Conservation (phyloP, 2,797 vertebrate genomes). For the Scolopax bukidnonensis region DNA sequence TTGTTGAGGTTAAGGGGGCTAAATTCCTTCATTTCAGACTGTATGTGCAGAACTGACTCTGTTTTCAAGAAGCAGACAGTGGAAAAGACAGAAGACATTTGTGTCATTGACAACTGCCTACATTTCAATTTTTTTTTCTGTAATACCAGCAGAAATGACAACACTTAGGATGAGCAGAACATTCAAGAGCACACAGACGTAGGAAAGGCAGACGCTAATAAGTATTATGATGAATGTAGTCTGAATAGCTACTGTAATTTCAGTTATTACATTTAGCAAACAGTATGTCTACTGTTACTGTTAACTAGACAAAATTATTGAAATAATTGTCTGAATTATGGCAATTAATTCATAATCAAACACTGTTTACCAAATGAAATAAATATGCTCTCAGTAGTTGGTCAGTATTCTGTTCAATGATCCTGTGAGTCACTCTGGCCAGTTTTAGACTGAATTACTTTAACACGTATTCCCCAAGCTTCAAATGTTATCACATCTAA, state of each 20-base stretch:
- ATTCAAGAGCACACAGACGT: neutral
- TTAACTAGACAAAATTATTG: conserved; percentile 26
- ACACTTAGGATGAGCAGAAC: neutral
- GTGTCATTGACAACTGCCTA: conserved; percentile 37
- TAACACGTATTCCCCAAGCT: neutral
- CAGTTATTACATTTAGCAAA: conserved; percentile 45
- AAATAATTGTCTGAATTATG: conserved; percentile 45
- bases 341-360: conserved; percentile 38
- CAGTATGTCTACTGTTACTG: conserved; percentile 10
- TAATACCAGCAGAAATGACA: conserved; percentile 36
- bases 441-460: neutral
- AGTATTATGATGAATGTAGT: conserved; percentile 7
- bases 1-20: neutral
- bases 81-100: conserved; percentile 21
- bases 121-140: conserved; percentile 9
- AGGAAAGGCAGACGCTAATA: neutral
- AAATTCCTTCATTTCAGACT: neutral
- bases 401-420: neutral
- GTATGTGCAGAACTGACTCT: neutral
- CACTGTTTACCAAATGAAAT: conserved; percentile 8
- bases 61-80: conserved; percentile 26
- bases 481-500: neutral
- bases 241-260: conserved; percentile 23
- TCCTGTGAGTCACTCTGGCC: neutral
- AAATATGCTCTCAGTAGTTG: neutral